These are phyloP conservation scores for Argynnis bischoffii DNA, from an alignment of 2,888 invertebrate genomes.

Conservation along the genomic window DNA sequence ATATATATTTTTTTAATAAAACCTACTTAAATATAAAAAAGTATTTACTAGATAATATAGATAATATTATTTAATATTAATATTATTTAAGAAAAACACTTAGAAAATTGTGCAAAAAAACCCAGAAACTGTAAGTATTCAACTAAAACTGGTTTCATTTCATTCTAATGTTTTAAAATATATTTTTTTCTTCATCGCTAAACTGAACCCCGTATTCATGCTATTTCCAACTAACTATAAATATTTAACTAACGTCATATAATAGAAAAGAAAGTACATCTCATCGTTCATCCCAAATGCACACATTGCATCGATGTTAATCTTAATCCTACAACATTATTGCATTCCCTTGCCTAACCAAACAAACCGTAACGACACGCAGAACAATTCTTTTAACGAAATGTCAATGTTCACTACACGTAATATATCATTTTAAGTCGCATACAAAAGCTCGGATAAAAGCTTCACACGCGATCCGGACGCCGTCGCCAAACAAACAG, in stretches of 20 bases:
- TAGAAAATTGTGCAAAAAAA: too few relatives aligned
- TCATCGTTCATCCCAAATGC: slow-evolving; percentile 14
- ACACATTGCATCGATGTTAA: slow-evolving; percentile 35
- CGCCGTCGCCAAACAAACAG: slow-evolving; percentile 75
- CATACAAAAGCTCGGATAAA: slow-evolving; percentile 75
- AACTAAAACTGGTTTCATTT: too few relatives aligned
- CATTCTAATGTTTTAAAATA: neutral
- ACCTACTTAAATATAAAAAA: too few relatives aligned
- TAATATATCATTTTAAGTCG: slow-evolving; percentile 81
- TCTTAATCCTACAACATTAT: slow-evolving; percentile 46
- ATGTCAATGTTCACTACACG: slow-evolving; percentile 75
- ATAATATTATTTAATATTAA: too few relatives aligned
- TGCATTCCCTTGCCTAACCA: slow-evolving; percentile 50
- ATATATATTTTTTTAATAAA: too few relatives aligned
- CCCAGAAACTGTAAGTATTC: too few relatives aligned
- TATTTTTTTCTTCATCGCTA: neutral
- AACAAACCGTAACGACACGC: slow-evolving; percentile 66
- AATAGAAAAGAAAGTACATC: slow-evolving; percentile 7
- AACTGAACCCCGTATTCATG: neutral
- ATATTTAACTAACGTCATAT: slow-evolving; percentile 5
- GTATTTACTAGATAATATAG: too few relatives aligned
- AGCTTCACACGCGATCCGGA: slow-evolving; percentile 79
- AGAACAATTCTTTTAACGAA: slow-evolving; percentile 68
- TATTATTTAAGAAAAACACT: too few relatives aligned
- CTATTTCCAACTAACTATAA: neutral